Evolutionary conservation across 2,113 vertebrate species (phyloP).

Genomic region (Prolemur simus): DNA sequence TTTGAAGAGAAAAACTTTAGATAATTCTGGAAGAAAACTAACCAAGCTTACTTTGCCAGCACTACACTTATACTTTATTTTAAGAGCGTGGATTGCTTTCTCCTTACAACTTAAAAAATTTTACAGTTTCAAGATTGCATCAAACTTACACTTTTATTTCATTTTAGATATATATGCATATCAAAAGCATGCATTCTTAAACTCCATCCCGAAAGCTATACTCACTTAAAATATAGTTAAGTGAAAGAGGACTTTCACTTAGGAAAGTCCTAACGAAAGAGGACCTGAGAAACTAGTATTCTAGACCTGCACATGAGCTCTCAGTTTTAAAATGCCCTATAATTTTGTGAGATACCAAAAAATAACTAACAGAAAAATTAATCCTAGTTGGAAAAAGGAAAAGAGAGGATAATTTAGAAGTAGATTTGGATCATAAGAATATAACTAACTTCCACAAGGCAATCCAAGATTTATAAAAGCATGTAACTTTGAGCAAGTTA

Average conservation of each 20-base stretch:
- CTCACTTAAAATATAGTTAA: not conserved
- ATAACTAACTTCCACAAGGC: not conserved
- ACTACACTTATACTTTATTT: not conserved
- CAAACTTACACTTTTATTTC: not conserved
- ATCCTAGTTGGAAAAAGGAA: not conserved
- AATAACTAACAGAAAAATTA: not conserved
- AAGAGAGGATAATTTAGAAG: not conserved
- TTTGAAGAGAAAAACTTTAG: not conserved
- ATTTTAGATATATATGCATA: not conserved
- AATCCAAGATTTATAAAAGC: not conserved
- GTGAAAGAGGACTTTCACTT: too few species aligned
- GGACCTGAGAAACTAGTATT: not conserved
- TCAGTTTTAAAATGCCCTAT: not conserved
- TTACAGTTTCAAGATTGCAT: not conserved
- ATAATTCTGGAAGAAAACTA: not conserved
- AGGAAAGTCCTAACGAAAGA: not conserved
- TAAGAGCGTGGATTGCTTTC: not conserved
- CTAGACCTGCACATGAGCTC: not conserved
- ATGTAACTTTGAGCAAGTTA: not conserved
- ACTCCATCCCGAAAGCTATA: not conserved
- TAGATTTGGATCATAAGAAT: not conserved
- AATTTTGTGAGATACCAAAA: not conserved
- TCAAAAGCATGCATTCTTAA: not conserved
- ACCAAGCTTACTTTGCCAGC: not conserved
- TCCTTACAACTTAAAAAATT: not conserved